Evolutionary conservation across 2,888 invertebrate genomes (phyloP), one percentile per base, ranked within the genome.

Genomic region (Tupiocoris notatus): DNA sequence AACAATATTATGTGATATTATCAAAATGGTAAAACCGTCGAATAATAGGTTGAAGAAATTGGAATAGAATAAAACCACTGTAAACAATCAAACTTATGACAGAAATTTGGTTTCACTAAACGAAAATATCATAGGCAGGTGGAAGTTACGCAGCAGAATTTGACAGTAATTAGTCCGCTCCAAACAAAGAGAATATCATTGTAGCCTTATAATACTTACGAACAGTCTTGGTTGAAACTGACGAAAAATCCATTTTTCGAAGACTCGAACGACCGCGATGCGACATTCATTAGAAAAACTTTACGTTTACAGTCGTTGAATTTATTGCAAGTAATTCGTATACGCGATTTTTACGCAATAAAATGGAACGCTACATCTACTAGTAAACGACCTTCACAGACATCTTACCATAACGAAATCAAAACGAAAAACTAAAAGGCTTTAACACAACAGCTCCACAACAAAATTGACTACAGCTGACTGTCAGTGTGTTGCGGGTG

Each of bases 171-270:
- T 63, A 76, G 61, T n/a, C 25, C 20, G 39, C 20, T 21, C n/a
- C 25, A 54, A 66, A 75, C 57, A 58, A 66, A 75, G 54, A 24
- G 54, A 21, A 7, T 20, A 59, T 3, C 39, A 0, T 17, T 12
- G 1, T 59, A 22, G 24, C 24, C 24, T 56, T 57, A 6, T n/a
- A n/a, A 18, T 79, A 91, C 95, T 94, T 92, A 97, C 97, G 96
- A 93, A 90, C 92, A 92, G 86, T 98, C 97, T 86, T 98, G 97
- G 86, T 98, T 98, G 85, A 98, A 98, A 87, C 95, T 96, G 82
- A 96, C 95, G 86, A 94, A 96, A 86, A 93, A 91, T 85, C 92
- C 91, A 86, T 92, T 93, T 86, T 90, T 90, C 87, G 91, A 89
- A 84, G 77, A 71, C 23, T 89, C 79, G 24, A 74, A 79, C 12